A percentile compares a stretch with the other conserved stretches of the same genome.
Evolutionary conservation across 2,797 vertebrate genomes (phyloP).

Genomic region (Acrossocheilus fasciatus): DNA sequence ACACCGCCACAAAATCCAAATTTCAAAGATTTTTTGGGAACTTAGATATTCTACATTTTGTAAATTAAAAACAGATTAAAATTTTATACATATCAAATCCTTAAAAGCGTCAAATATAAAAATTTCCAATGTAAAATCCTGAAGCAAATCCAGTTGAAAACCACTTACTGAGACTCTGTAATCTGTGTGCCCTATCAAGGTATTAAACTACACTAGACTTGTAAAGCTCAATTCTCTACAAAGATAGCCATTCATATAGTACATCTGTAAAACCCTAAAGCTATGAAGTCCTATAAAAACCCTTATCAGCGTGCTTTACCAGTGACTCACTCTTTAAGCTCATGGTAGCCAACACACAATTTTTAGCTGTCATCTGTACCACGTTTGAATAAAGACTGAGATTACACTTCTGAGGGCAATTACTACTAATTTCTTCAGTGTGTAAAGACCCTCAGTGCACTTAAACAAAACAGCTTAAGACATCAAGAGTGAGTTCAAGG

Average conservation of each 20-base stretch:
- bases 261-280: slow-evolving; percentile 28
- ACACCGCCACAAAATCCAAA: background rate
- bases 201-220: slow-evolving; percentile 15
- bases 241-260: slow-evolving; percentile 33
- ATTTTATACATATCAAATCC: background rate
- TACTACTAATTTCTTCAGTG: slow-evolving; percentile 47
- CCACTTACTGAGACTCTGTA: background rate
- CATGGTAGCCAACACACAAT: slow-evolving; percentile 2
- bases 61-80: background rate
- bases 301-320: slow-evolving; percentile 42
- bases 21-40: background rate
- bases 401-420: slow-evolving; percentile 53
- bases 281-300: slow-evolving; percentile 34
- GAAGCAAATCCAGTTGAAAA: background rate
- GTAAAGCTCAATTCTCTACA: slow-evolving; percentile 28
- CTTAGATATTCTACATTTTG: background rate
- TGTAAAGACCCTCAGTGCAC: slow-evolving; percentile 56
- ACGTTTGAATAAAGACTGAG: slow-evolving; percentile 41
- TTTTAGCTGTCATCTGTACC: slow-evolving; percentile 48
- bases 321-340: slow-evolving; percentile 28
- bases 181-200: slow-evolving; percentile 8
- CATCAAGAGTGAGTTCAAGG: slow-evolving; percentile 37
- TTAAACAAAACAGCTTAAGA: slow-evolving; percentile 61
- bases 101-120: background rate
- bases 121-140: background rate